Evolutionary conservation across 1,140 invertebrate genomes (phyloP).

Genomic region (Palaemon carinicauda): DNA sequence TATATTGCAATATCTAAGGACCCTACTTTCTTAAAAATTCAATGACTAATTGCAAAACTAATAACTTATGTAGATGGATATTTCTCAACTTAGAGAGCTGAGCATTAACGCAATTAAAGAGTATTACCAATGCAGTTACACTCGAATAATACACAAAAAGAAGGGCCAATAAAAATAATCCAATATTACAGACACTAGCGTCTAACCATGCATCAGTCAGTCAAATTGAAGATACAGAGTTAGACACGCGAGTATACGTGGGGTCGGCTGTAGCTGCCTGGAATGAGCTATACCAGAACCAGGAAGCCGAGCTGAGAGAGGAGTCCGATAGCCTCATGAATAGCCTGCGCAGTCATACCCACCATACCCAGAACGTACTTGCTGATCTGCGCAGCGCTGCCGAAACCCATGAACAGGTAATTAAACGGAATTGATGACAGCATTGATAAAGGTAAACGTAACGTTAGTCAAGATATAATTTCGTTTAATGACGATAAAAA

Average conservation of each 20-base stretch:
- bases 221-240: constrained; percentile 59
- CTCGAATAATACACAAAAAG: too few relatives aligned
- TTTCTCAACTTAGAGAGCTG: too few relatives aligned
- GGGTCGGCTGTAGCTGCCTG: constrained; percentile 58
- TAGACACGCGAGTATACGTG: constrained; percentile 56
- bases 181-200: constrained; percentile 31
- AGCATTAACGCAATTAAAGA: too few relatives aligned
- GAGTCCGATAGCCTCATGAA: constrained; percentile 59
- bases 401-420: constrained; percentile 60
- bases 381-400: constrained; percentile 57
- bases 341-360: constrained; percentile 58
- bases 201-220: constrained; percentile 47
- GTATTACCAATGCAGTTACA: too few relatives aligned
- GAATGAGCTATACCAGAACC: constrained; percentile 60
- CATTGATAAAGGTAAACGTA: too few relatives aligned
- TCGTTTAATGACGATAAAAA: too few relatives aligned
- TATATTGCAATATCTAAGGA: too few relatives aligned
- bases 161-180: background rate
- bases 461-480: too few relatives aligned
- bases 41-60: too few relatives aligned
- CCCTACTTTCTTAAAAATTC: too few relatives aligned
- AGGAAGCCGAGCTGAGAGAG: constrained; percentile 60
- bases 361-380: constrained; percentile 59
- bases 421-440: background rate
- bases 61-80: too few relatives aligned